Evolutionary conservation across 2,888 invertebrate genomes (phyloP).

Genomic region (Ochropleura leucogaster): DNA sequence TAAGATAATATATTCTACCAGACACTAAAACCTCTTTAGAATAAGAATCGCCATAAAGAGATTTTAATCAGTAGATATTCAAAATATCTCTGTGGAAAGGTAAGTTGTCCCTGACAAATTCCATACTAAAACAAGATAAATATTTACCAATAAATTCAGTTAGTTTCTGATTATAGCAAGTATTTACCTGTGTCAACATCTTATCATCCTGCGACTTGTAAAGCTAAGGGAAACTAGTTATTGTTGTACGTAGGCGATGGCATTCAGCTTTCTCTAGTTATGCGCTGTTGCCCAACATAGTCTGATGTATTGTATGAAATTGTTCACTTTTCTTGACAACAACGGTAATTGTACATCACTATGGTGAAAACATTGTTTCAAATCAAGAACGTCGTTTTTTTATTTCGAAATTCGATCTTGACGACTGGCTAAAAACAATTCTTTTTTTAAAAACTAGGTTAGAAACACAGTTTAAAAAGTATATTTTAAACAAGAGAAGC

Average conservation of each 20-base stretch:
- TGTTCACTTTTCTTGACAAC: constrained; percentile 38
- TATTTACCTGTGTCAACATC: constrained; percentile 49
- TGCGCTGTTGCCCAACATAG: constrained; percentile 47
- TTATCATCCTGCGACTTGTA: constrained; percentile 54
- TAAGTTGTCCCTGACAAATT: background rate
- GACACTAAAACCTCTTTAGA: background rate
- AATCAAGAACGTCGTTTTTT: constrained; percentile 1
- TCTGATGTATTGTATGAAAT: constrained; percentile 53
- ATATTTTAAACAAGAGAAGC: background rate
- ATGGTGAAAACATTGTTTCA: constrained; percentile 27
- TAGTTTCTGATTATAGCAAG: constrained; percentile 24
- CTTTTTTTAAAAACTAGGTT: background rate
- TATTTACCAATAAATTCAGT: constrained; percentile 19
- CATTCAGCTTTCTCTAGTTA: constrained; percentile 59
- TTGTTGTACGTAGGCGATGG: constrained; percentile 64
- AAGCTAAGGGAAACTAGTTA: constrained; percentile 54
- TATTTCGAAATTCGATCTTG: background rate
- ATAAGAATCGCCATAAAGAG: background rate
- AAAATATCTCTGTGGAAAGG: background rate
- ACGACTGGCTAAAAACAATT: background rate
- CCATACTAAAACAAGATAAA: constrained; percentile 7
- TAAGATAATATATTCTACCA: background rate
- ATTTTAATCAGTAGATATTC: background rate
- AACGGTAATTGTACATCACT: constrained; percentile 37
- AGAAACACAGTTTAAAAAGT: background rate